Evolutionary conservation across 1,140 invertebrate species (phyloP), one percentile per base, ranked within the genome.

Genomic region (Macrobrachium rosenbergii): DNA sequence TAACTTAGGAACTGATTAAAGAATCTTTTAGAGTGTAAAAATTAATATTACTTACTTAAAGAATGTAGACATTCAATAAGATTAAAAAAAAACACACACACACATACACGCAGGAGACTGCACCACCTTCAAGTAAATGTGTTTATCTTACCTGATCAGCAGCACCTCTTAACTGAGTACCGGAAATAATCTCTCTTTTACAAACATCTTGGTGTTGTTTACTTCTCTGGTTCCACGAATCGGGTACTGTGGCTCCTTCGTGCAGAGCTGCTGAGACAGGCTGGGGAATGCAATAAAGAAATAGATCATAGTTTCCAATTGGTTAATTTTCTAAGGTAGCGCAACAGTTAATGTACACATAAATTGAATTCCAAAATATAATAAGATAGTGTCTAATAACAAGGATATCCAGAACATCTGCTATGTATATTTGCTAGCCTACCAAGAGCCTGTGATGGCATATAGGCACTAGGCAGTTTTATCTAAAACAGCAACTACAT

Each of bases 201-300:
- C 78, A 87, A 59, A 87, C 78, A 0, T 76, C 78, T 28, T 81
- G 12, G 59, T 87, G 84, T 17, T 76, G 62, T 7, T 43, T n/a
- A 67, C 78, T 87, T 17, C 84, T 67, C 11, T 16, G 37, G n/a
- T 79, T 80, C 84, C 84, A 87, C 19, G 69, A 75, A 21, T 87
- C 84, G 5, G 84, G 84, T 17, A 60, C 78, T 5, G 77, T 73
- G 14, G 72, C 59, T 10, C 84, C 84, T 58, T 87, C 84, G 67
- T 87, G 58, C 17, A 87, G 77, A 14, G 84, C 84, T 19, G 84
- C 84, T 10, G 84, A 87, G 58, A 87, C 84, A 16, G 84, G 64
- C 84, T 87, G 67, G 19, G 21, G 23, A 28, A 37, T 12, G 58
- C 59, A 23, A 23, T 12, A 58, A 73, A 17, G 8, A 23, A 1